Conservation (phyloP, 1,140 invertebrate species). For the silkworm (Bombyx mori) region ASM3026992v2 NC_085116.1:9502501-9503000, state of each 20-base stretch:
- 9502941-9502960: constrained; percentile 45
- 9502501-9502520: not conserved
- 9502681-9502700: constrained; percentile 54
- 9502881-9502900: constrained; percentile 43
- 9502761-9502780: constrained; percentile 30
- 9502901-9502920: constrained; percentile 30
- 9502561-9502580: too few relatives aligned
- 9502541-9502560: not conserved
- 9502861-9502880: constrained; percentile 18
- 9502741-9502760: constrained; percentile 58
- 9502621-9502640: constrained; percentile 13
- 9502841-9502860: too few relatives aligned
- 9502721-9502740: constrained; percentile 26
- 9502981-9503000: not conserved
- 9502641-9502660: constrained; percentile 5
- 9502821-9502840: too few relatives aligned
- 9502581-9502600: constrained; percentile 7
- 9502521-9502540: not conserved
- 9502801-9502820: constrained; percentile 12
- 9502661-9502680: constrained; percentile 26
- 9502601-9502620: not conserved
- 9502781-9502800: constrained; percentile 17
- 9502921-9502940: constrained; percentile 59
- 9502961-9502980: constrained; percentile 26
- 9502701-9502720: constrained; percentile 48